Percentiles rank a stretch among this genome's conserved stretches.
Evolutionary conservation across 2,888 invertebrate genomes (phyloP).

Genomic region (Adela reaumurella): DNA sequence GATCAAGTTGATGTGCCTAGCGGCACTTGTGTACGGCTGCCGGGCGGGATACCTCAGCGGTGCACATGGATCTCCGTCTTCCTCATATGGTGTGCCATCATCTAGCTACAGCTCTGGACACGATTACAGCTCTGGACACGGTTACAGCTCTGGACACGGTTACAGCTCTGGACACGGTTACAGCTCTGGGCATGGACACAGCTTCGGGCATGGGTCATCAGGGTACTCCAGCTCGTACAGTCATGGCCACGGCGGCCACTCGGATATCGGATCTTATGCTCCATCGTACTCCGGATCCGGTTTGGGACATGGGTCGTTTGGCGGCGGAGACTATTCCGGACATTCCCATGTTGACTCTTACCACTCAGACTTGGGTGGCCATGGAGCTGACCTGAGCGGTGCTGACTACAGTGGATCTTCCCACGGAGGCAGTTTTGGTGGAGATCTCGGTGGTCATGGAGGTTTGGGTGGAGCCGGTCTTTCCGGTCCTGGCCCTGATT

Average conservation of each 20-base stretch:
- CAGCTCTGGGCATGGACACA: no score
- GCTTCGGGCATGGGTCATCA: no score
- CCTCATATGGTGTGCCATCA: constrained; percentile 35
- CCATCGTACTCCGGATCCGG: constrained; percentile 15
- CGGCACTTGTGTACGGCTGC: constrained; percentile 32
- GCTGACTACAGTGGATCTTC: constrained; percentile 12
- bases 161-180: background rate
- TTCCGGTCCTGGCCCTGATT: constrained; percentile 5
- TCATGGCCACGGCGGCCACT: background rate
- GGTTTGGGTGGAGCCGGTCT: constrained; percentile 9
- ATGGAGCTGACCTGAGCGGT: constrained; percentile 10
- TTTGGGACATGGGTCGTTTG: background rate
- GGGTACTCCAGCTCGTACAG: background rate
- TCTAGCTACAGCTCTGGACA: constrained; percentile 2
- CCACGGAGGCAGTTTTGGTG: constrained; percentile 11
- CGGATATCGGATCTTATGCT: constrained; percentile 21
- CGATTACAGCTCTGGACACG: no score
- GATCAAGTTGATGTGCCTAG: constrained; percentile 34
- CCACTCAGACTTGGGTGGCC: constrained; percentile 6
- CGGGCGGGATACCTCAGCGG: constrained; percentile 29
- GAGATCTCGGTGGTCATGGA: constrained; percentile 6
- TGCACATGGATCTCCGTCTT: constrained; percentile 27
- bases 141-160: background rate
- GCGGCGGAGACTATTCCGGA: background rate
- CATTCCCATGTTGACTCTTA: background rate